A percentile compares a stretch with the other conserved stretches of the same genome.
These are phyloP conservation scores for Fregata magnificens DNA, from an alignment of 2,113 vertebrate species.

Conservation along the genomic window DNA sequence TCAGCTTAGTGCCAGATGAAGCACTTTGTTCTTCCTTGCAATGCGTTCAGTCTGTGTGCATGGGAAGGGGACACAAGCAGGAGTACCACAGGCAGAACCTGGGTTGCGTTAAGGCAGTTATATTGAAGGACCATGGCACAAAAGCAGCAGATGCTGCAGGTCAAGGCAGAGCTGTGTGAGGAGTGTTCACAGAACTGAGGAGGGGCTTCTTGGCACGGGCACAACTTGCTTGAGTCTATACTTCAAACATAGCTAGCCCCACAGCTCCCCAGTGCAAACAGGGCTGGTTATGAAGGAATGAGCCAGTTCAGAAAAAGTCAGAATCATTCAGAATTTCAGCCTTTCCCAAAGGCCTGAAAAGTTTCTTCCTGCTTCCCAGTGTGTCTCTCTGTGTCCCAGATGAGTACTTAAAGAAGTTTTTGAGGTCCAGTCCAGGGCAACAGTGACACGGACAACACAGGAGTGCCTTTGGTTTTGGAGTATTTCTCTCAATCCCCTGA, in stretches of 20 bases:
- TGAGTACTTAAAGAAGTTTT: neutral
- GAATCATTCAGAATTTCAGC: neutral
- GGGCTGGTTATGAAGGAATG: neutral
- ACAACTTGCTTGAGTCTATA: neutral
- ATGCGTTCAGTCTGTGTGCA: neutral
- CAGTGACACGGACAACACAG: neutral
- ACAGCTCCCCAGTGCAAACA: fast-evolving
- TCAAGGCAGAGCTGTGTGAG: neutral
- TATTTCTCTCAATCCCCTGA: neutral
- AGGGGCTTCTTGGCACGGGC: neutral
- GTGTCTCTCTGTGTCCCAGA: neutral
- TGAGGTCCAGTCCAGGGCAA: neutral
- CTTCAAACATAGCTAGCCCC: neutral
- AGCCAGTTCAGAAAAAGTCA: neutral
- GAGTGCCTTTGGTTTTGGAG: neutral
- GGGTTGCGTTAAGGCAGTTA: neutral
- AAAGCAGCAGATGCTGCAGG: neutral
- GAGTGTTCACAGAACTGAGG: neutral
- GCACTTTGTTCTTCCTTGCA: neutral
- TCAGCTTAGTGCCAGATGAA: neutral
- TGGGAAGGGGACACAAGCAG: neutral
- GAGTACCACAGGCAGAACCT: neutral
- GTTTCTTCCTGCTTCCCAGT: neutral
- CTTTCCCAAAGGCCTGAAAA: neutral
- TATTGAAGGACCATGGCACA: neutral